phyloP scores from a whole-genome alignment of 1,140 invertebrate species.

The Drosophila leontia region DNA sequence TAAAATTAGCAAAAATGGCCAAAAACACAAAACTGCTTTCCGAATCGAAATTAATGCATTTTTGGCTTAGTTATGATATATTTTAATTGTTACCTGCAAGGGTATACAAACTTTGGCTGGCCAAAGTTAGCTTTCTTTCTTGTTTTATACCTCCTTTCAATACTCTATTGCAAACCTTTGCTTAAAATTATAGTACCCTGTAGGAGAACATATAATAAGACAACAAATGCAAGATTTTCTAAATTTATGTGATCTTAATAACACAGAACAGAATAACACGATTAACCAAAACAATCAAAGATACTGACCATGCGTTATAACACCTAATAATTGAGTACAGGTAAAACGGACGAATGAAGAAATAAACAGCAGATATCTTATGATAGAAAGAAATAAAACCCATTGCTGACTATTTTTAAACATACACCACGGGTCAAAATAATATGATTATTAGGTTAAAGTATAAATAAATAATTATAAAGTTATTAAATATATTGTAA shows the following conservation, averaged over 20 bases:
- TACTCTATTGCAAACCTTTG: too few relatives aligned
- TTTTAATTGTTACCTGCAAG: too few relatives aligned
- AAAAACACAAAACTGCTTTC: too few relatives aligned
- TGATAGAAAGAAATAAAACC: background rate
- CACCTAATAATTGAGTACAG: constrained; percentile 3
- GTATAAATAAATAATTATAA: background rate
- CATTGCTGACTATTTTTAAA: background rate
- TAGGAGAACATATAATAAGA: background rate
- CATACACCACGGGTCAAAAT: background rate
- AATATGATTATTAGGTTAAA: background rate
- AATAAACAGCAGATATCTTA: background rate
- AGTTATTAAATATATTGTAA: background rate
- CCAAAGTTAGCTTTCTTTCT: too few relatives aligned
- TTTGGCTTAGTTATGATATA: too few relatives aligned
- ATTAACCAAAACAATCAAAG: constrained; percentile 6
- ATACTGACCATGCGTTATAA: constrained; percentile 5
- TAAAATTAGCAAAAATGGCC: too few relatives aligned
- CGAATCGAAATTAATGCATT: too few relatives aligned
- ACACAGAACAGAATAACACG: background rate
- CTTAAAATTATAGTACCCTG: background rate
- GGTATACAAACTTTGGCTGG: too few relatives aligned
- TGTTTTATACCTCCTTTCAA: too few relatives aligned
- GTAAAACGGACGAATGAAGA: background rate
- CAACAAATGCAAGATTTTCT: background rate
- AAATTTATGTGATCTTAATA: background rate